Percentiles rank a stretch among this genome's conserved stretches.
Conservation (phyloP, 2,888 invertebrate species). For the Lepidonotus clava region DNA sequence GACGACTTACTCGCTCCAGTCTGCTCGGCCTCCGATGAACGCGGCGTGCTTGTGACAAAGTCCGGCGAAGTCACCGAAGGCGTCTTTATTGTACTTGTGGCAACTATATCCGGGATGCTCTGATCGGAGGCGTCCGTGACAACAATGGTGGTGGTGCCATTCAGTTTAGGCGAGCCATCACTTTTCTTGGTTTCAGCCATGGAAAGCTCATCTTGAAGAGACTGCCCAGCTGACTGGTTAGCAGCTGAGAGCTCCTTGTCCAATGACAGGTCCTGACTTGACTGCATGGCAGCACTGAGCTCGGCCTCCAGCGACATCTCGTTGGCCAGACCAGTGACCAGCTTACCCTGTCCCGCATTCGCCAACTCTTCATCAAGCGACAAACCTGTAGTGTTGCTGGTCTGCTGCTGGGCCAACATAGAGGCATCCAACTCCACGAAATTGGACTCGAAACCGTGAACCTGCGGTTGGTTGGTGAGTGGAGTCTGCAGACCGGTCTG, state of each 20-base stretch:
- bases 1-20: not conserved
- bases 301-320: constrained; percentile 65
- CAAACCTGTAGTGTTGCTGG: not conserved
- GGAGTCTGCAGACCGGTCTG: not conserved
- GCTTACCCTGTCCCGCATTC: not conserved
- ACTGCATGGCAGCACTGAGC: constrained; percentile 52
- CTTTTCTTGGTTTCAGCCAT: not conserved
- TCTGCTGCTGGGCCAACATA: constrained; percentile 54
- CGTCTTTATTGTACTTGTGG: constrained; percentile 51
- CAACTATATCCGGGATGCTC: constrained; percentile 48
- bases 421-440: constrained; percentile 59
- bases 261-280: constrained; percentile 34
- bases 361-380: constrained; percentile 48
- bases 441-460: constrained; percentile 59
- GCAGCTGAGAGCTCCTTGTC: constrained; percentile 9
- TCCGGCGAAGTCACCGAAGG: constrained; percentile 44
- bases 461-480: not conserved
- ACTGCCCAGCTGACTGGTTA: constrained; percentile 20
- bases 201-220: not conserved
- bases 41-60: constrained; percentile 59
- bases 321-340: constrained; percentile 59
- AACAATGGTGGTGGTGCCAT: not conserved
- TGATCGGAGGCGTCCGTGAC: not conserved
- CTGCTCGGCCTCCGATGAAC: not conserved
- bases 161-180: not conserved